Conservation (phyloP, 2,888 invertebrate genomes). For the Stenurella melanura region DNA sequence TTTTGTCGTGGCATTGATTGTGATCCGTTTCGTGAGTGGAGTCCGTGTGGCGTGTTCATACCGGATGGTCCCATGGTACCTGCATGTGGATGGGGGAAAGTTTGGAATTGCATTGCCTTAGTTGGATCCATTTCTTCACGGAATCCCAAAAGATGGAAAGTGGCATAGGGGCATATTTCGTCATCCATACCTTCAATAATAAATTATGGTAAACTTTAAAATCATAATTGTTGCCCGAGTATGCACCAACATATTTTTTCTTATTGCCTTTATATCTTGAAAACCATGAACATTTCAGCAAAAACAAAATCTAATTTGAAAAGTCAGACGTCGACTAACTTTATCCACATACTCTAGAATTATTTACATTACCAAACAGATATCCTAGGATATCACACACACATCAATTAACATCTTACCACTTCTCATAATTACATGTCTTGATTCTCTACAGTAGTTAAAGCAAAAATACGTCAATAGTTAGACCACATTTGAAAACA, state of each 20-base stretch:
- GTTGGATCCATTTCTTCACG: conserved; percentile 96
- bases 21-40: conserved; percentile 89
- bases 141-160: conserved; percentile 96
- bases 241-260: not conserved
- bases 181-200: conserved; percentile 89
- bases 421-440: too few relatives aligned
- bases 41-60: conserved; percentile 79
- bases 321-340: too few relatives aligned
- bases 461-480: too few relatives aligned
- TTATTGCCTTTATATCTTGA: not conserved
- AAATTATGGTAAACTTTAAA: not conserved
- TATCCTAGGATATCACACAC: too few relatives aligned
- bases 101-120: conserved; percentile 92
- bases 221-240: not conserved
- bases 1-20: conserved; percentile 86
- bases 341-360: too few relatives aligned
- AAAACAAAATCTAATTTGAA: too few relatives aligned
- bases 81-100: conserved; percentile 89
- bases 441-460: too few relatives aligned
- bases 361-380: too few relatives aligned
- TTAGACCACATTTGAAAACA: too few relatives aligned
- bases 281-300: too few relatives aligned
- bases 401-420: too few relatives aligned
- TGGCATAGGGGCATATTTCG: conserved; percentile 97
- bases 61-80: conserved; percentile 90